These are phyloP conservation scores for Eustalomyia histrio DNA, from an alignment of 2,888 invertebrate species.

Conservation along the genomic window DNA sequence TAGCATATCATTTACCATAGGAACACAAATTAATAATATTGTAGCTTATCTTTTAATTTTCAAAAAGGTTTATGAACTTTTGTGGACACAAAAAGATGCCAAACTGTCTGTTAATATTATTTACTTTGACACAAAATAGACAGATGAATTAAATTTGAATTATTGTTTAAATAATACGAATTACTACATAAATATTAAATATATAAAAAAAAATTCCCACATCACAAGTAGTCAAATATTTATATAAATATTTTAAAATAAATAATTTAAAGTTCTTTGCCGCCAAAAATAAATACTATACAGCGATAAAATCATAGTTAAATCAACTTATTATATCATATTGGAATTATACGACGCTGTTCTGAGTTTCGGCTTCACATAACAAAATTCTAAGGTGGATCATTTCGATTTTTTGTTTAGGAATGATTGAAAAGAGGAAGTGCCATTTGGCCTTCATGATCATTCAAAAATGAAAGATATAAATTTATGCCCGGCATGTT, in stretches of 20 bases:
- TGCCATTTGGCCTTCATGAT: too few species aligned
- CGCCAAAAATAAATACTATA: neutral
- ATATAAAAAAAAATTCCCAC: constrained; percentile 6
- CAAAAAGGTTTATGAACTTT: constrained; percentile 26
- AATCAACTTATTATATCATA: too few species aligned
- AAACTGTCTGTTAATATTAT: constrained; percentile 37
- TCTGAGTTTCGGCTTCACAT: too few species aligned
- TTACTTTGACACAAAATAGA: constrained; percentile 15
- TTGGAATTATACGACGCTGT: too few species aligned
- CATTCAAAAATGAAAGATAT: too few species aligned
- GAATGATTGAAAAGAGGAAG: too few species aligned
- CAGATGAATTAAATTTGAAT: constrained; percentile 6
- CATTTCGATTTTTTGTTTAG: too few species aligned
- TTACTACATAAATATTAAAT: neutral
- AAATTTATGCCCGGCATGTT: too few species aligned
- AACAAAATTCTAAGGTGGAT: too few species aligned
- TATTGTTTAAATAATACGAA: neutral
- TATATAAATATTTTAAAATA: neutral
- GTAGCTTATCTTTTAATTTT: constrained; percentile 1
- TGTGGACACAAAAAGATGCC: constrained; percentile 9
- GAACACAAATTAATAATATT: neutral
- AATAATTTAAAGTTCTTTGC: neutral
- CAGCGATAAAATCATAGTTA: too few species aligned
- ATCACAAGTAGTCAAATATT: neutral
- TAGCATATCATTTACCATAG: too few species aligned